Evolutionary conservation across 2,113 vertebrate genomes (phyloP).

Genomic region (Tachysurus fulvidraco): DNA sequence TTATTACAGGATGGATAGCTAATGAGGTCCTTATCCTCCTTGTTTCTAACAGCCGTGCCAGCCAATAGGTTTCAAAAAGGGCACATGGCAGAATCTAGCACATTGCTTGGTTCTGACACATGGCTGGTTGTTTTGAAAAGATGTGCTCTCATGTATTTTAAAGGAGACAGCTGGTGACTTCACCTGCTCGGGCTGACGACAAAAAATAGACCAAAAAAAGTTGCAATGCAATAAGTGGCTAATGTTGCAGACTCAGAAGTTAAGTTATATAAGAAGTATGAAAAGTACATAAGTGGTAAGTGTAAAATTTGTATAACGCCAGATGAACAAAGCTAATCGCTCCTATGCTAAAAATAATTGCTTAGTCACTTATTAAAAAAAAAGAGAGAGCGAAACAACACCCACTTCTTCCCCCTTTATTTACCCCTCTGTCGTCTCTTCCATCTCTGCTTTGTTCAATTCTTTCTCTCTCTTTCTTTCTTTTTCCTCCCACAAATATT

Average conservation of each 20-base stretch:
- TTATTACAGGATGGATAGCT: neutral
- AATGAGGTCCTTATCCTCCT: conserved; percentile 15
- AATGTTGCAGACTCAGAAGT: neutral
- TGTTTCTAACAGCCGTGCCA: neutral
- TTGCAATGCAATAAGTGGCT: neutral
- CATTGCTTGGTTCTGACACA: neutral
- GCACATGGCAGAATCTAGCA: conserved; percentile 8
- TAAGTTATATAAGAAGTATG: neutral
- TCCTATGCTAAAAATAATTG: conserved; percentile 40
- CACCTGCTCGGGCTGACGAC: neutral
- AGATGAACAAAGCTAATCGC: conserved; percentile 7
- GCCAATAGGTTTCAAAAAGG: neutral
- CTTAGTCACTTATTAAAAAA: conserved; percentile 43
- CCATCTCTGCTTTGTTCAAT: conserved; percentile 28
- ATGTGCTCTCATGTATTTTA: conserved; percentile 6
- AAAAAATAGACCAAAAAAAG: conserved; percentile 28
- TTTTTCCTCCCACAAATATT: conserved; percentile 34
- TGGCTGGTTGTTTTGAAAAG: conserved; percentile 6
- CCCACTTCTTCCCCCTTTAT: conserved; percentile 24
- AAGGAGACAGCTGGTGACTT: conserved; percentile 21
- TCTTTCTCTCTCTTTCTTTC: conserved; percentile 23
- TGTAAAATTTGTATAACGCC: neutral
- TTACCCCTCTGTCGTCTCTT: conserved; percentile 23
- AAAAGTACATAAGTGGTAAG: conserved; percentile 15
- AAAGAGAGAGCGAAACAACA: neutral